Percentiles rank a stretch among this genome's conserved stretches.
phyloP scores from a whole-genome alignment of 2,113 vertebrate species.

The Hippocampus guttulatus region DNA sequence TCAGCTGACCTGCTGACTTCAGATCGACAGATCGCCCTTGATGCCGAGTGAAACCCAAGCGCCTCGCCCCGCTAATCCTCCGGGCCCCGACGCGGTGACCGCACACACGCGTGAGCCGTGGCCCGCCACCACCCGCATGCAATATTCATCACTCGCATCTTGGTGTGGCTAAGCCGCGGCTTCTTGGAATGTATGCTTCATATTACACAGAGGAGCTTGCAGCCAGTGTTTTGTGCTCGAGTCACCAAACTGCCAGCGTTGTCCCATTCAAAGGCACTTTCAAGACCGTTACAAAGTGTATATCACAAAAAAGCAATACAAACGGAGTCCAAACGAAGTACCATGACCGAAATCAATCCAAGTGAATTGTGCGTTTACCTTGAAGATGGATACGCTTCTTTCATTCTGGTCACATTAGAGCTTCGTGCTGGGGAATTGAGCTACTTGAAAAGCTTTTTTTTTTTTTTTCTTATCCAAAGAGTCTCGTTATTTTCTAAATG shows the following conservation, averaged over 20 bases:
- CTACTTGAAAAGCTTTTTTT: background rate
- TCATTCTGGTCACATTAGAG: background rate
- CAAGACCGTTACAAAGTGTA: background rate
- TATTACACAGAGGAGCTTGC: constrained; percentile 30
- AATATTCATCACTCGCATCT: constrained; percentile 51
- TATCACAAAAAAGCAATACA: background rate
- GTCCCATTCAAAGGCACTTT: background rate
- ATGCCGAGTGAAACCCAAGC: constrained; percentile 41
- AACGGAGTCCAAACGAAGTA: background rate
- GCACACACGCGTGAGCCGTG: constrained; percentile 17
- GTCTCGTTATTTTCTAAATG: background rate
- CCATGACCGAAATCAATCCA: background rate
- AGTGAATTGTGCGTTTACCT: background rate
- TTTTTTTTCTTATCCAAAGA: too few relatives aligned
- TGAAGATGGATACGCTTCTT: background rate
- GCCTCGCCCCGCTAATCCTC: background rate
- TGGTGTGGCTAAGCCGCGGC: constrained; percentile 25
- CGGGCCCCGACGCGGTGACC: constrained; percentile 19
- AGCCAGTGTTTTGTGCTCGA: background rate
- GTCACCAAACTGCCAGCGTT: background rate
- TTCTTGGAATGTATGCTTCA: constrained; percentile 22
- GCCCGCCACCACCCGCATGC: constrained; percentile 17
- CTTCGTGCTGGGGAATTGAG: background rate
- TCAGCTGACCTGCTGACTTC: constrained; percentile 19
- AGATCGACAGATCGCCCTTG: constrained; percentile 36